These are phyloP conservation scores for Orthonevra nobilis DNA, from an alignment of 2,888 invertebrate genomes.

Conservation along the genomic window DNA sequence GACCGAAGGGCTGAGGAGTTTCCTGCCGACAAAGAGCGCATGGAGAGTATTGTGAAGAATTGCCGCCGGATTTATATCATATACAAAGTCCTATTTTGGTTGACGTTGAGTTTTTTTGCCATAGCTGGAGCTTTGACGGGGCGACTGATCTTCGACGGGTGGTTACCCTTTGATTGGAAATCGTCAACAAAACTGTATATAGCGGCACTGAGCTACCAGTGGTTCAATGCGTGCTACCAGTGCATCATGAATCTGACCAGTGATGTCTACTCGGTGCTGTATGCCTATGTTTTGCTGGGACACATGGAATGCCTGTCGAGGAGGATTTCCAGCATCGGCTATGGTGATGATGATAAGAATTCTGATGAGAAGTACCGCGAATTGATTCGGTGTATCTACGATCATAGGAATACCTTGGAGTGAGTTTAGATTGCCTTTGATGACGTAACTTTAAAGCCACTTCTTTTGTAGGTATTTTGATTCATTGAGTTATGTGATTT, in stretches of 20 bases:
- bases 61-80: slow-evolving; percentile 48
- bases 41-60: slow-evolving; percentile 43
- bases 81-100: slow-evolving; percentile 57
- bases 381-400: slow-evolving; percentile 70
- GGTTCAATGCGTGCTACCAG: slow-evolving; percentile 33
- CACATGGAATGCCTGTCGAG: slow-evolving; percentile 67
- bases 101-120: slow-evolving; percentile 56
- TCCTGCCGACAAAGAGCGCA: slow-evolving; percentile 42
- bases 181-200: slow-evolving; percentile 30
- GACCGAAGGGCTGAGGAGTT: slow-evolving; percentile 62
- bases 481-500: slow-evolving; percentile 69
- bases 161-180: slow-evolving; percentile 51
- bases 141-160: slow-evolving; percentile 58
- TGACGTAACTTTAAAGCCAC: too few relatives aligned
- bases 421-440: too few relatives aligned
- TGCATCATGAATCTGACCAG: slow-evolving; percentile 65
- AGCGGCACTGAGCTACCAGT: slow-evolving; percentile 62
- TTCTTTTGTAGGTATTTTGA: slow-evolving; percentile 70
- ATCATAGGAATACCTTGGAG: slow-evolving; percentile 71
- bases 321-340: slow-evolving; percentile 71
- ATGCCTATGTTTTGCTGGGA: slow-evolving; percentile 64
- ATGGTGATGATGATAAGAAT: background rate
- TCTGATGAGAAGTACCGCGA: slow-evolving; percentile 65
- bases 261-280: slow-evolving; percentile 71
- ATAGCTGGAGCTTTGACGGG: slow-evolving; percentile 59